phyloP scores from a whole-genome alignment of 2,888 invertebrate species.

The Diarsia mendica region DNA sequence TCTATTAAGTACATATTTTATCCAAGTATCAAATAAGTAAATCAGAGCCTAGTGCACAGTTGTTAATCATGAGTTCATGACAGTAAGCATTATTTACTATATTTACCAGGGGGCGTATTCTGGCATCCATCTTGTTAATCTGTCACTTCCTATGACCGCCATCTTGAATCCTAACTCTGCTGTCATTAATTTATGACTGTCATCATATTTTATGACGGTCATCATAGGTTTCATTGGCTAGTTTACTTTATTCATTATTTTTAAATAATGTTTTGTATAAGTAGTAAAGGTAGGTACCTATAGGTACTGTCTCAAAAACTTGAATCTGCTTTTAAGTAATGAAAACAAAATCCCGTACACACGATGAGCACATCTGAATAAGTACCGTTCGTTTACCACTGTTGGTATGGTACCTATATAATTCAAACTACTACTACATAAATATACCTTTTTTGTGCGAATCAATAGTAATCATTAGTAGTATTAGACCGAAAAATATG shows the following conservation, averaged over 20 bases:
- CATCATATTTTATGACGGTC: neutral
- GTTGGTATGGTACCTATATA: no score
- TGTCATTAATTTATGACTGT: conserved; percentile 16
- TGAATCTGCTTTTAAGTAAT: no score
- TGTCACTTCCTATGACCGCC: conserved; percentile 40
- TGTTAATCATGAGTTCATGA: conserved; percentile 13
- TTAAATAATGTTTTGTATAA: no score
- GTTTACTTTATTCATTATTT: neutral
- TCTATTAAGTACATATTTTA: neutral
- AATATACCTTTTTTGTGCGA: no score
- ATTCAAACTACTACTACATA: no score
- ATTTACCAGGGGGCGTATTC: conserved; percentile 32
- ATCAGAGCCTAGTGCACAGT: neutral
- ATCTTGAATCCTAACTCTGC: conserved; percentile 34
- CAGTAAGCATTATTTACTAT: conserved; percentile 9
- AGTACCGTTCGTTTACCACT: no score
- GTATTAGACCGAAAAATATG: no score
- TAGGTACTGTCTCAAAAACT: no score
- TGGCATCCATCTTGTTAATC: conserved; percentile 18
- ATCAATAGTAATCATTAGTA: no score
- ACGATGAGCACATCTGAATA: no score
- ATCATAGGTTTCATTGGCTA: neutral
- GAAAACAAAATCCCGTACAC: no score
- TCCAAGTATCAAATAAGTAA: neutral
- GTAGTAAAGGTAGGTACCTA: no score